phyloP scores from a whole-genome alignment of 2,113 vertebrate species.

The Plecotus auritus region DNA sequence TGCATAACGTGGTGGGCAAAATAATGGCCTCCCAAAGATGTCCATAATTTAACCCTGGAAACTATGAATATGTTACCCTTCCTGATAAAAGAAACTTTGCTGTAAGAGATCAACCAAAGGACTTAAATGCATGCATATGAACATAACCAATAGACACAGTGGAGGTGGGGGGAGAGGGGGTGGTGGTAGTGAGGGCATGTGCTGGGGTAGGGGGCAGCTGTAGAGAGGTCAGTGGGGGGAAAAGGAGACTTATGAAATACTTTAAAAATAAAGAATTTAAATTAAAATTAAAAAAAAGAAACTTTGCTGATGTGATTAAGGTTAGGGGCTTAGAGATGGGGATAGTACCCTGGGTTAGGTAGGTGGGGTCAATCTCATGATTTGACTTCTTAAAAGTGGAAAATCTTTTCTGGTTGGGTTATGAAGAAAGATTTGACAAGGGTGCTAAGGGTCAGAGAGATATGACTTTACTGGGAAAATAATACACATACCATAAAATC shows the following conservation, averaged over 20 bases:
- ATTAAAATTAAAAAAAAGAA: not conserved
- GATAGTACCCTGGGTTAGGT: not conserved
- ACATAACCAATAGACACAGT: no score
- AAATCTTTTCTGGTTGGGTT: not conserved
- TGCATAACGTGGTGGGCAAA: not conserved
- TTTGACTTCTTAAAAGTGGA: not conserved
- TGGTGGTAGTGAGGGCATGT: no score
- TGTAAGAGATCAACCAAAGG: not conserved
- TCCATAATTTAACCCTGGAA: not conserved
- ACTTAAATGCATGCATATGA: no score
- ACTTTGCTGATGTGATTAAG: not conserved
- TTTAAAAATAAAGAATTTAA: no score
- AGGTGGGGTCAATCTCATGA: not conserved
- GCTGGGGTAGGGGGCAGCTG: no score
- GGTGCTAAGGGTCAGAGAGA: not conserved
- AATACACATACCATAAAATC: not conserved
- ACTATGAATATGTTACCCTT: not conserved
- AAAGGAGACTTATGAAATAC: no score
- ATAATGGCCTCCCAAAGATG: not conserved
- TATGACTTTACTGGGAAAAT: not conserved
- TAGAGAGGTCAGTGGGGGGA: no score
- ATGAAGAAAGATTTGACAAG: not conserved
- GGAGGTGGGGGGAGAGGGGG: no score
- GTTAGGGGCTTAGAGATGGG: not conserved
- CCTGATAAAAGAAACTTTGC: not conserved